Base-by-base conservation (phyloP, 2,113 vertebrate genomes). In the Oceanites oceanicus region DNA sequence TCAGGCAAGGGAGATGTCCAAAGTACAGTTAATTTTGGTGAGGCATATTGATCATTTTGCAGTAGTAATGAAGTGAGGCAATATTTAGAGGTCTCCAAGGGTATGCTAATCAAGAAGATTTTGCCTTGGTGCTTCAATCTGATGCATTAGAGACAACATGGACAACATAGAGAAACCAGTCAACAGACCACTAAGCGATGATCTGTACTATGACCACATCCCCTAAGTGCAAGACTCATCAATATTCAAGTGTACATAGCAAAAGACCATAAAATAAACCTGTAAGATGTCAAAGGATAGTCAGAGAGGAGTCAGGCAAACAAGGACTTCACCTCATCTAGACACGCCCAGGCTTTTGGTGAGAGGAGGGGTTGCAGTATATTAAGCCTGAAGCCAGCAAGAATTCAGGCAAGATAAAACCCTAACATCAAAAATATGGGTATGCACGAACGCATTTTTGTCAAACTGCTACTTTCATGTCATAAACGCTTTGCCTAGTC, bases 11-110 rank as follows among this genome's bases (percentile, higher is more conserved):
- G 92, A 90, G 86, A 88, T 95, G 68, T 91, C 87, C 77, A 70
- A 88, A 56, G 83, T 85, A 92, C 92, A 89, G 96, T 97, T 97
- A 95, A 97, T 90, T 93, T 95, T 90, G 91, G 86, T 36, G 84
- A 90, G 88, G 50, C 86, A 75, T 97, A 97, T 95, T 92, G 96
- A 97, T 97, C 50, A 95, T 91, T 94, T 87, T 96, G 96, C 96
- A 90, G 94, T 53, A 81, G 77, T 89, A 97, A 97, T 95, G 84
- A 96, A 97, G 91, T 89, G 94, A 96, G 71, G 71, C 45, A 62
- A 96, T 96, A 96, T 96, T 96, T 94, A 97, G 94, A 94, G 49
- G 95, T 95, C 94, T 95, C 96, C 68, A 68, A 88, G 86, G 93
- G 29, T 84, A 32, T 44, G 77, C n/a, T 94, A 85, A 97, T 91